These are phyloP conservation scores for Octomys mimax DNA, from an alignment of 2,797 vertebrate genomes.

Conservation along the genomic window DNA sequence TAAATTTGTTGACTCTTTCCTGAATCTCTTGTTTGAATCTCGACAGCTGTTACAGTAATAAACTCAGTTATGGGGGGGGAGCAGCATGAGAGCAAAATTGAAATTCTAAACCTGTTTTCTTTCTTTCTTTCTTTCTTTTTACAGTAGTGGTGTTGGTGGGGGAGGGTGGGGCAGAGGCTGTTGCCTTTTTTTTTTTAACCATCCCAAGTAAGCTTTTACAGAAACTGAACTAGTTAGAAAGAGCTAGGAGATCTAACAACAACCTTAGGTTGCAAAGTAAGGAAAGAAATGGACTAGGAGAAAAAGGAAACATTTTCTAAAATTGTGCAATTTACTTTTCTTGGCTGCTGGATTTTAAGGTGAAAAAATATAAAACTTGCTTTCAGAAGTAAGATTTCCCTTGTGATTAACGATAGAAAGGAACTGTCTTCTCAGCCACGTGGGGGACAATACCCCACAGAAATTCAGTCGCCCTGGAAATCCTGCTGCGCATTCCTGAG, in stretches of 20 bases:
- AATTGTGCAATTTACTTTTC: neutral
- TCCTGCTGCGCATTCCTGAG: neutral
- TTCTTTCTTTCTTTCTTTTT: neutral
- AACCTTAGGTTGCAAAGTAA: neutral
- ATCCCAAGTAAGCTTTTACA: neutral
- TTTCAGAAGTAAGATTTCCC: slow-evolving; percentile 3
- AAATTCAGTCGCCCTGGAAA: neutral
- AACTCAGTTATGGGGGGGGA: neutral
- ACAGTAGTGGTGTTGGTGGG: neutral
- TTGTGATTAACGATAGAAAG: neutral
- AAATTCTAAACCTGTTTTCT: neutral
- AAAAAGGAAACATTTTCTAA: neutral
- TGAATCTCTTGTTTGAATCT: neutral
- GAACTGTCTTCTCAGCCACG: neutral
- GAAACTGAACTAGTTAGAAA: slow-evolving; percentile 7
- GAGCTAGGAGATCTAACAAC: neutral
- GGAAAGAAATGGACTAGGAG: neutral
- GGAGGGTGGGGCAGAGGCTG: neutral
- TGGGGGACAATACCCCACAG: neutral
- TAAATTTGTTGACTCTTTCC: slow-evolving; percentile 4
- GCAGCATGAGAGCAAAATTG: neutral
- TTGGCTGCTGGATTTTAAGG: neutral
- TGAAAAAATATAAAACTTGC: slow-evolving; percentile 42
- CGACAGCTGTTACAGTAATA: neutral
- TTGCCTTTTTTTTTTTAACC: neutral